phyloP scores from a whole-genome alignment of 2,888 invertebrate genomes.

The Lithophane leautieri region DNA sequence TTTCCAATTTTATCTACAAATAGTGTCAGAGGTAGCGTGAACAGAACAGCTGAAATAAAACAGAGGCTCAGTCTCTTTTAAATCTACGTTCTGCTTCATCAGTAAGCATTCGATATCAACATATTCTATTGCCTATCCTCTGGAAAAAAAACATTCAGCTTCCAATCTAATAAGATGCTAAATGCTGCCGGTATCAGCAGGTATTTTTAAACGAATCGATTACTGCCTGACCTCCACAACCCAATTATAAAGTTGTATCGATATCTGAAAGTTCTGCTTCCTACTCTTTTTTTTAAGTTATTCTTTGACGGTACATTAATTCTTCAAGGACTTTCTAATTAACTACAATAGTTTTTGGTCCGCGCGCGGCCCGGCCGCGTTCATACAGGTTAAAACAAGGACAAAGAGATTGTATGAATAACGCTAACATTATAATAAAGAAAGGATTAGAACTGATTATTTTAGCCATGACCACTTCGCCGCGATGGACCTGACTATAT shows the following conservation, averaged over 20 bases:
- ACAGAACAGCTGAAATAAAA: neutral
- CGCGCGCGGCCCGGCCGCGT: no score
- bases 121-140: neutral
- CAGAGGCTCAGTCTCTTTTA: neutral
- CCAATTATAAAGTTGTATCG: conserved; percentile 9
- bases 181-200: neutral
- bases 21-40: neutral
- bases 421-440: neutral
- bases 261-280: conserved; percentile 6
- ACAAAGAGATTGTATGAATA: conserved; percentile 16
- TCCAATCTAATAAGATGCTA: neutral
- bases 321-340: no score
- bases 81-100: neutral
- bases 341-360: no score
- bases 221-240: conserved; percentile 17
- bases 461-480: neutral
- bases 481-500: neutral
- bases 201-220: conserved; percentile 5
- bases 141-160: neutral
- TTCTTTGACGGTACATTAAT: conserved; percentile 3
- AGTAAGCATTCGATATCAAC: neutral
- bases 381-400: no score
- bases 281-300: conserved; percentile 24
- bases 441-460: neutral
- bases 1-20: neutral